Conservation (phyloP, 1,140 invertebrate genomes). For the Formica exsecta region DNA sequence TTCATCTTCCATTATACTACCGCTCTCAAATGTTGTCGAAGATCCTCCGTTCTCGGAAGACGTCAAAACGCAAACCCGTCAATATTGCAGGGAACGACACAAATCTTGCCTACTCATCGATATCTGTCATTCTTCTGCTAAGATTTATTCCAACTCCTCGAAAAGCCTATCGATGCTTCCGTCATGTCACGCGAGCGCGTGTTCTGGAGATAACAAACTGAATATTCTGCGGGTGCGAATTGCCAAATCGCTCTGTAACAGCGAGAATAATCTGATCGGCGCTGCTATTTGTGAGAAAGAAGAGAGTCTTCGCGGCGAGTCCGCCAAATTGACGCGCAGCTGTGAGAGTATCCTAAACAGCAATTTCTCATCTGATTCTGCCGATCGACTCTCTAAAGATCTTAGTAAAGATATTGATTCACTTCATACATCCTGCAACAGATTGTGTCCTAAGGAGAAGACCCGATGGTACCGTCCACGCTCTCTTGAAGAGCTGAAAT, state of each 20-base stretch:
- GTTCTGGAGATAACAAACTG: background rate
- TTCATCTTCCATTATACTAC: conserved; percentile 37
- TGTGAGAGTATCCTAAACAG: conserved; percentile 14
- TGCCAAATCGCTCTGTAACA: conserved; percentile 26
- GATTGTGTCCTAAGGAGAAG: background rate
- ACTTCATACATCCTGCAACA: background rate
- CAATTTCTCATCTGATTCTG: conserved; percentile 5
- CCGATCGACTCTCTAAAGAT: background rate
- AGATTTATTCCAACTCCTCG: conserved; percentile 16
- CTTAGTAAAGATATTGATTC: background rate
- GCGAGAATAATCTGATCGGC: conserved; percentile 27
- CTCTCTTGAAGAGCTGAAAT: conserved; percentile 34
- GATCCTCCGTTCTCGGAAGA: background rate
- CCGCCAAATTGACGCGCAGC: conserved; percentile 19
- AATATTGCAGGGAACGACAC: background rate
- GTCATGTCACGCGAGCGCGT: too few species aligned
- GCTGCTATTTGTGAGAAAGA: conserved; percentile 5
- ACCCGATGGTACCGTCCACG: conserved; percentile 1
- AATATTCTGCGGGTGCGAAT: conserved; percentile 39
- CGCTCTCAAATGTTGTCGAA: conserved; percentile 23
- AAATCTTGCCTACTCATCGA: conserved; percentile 38
- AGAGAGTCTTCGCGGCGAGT: background rate
- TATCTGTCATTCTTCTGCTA: conserved; percentile 16
- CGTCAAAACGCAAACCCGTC: background rate
- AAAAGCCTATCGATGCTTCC: conserved; percentile 1